Percentiles rank a stretch among this genome's conserved stretches.
Conservation (phyloP, 2,113 vertebrate genomes). For the Ceyx margarethae region DNA sequence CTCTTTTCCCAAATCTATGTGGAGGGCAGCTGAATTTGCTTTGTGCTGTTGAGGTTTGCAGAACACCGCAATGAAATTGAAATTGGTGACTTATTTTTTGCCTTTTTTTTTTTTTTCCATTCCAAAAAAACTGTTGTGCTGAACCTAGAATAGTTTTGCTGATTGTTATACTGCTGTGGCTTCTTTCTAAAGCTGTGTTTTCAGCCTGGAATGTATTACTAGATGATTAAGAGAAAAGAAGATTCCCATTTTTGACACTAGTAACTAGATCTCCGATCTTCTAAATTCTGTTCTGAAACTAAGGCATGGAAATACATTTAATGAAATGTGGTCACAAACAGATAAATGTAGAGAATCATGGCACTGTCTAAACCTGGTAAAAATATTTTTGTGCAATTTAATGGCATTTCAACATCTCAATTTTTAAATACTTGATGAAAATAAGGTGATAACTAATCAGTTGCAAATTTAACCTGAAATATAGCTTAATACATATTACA, state of each 20-base stretch:
- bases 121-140: background rate
- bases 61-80: background rate
- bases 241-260: background rate
- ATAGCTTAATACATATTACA: background rate
- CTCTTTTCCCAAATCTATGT: background rate
- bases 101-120: background rate
- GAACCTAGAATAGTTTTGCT: conserved; percentile 43
- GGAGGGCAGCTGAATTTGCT: conserved; percentile 20
- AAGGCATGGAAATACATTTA: background rate
- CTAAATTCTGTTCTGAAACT: background rate
- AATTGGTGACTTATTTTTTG: conserved; percentile 20
- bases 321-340: background rate
- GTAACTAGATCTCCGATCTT: background rate
- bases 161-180: conserved; percentile 23
- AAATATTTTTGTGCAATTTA: background rate
- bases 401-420: background rate
- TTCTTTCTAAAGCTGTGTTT: conserved; percentile 36
- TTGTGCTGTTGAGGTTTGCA: conserved; percentile 49
- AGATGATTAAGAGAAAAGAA: conserved; percentile 11
- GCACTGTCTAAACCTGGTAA: background rate
- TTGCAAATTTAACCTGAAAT: background rate
- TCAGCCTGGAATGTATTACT: conserved; percentile 21
- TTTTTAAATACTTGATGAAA: conserved; percentile 1
- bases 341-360: background rate
- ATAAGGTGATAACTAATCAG: background rate